phyloP scores from a whole-genome alignment of 2,888 invertebrate species.

The Orchesella flavescens region DNA sequence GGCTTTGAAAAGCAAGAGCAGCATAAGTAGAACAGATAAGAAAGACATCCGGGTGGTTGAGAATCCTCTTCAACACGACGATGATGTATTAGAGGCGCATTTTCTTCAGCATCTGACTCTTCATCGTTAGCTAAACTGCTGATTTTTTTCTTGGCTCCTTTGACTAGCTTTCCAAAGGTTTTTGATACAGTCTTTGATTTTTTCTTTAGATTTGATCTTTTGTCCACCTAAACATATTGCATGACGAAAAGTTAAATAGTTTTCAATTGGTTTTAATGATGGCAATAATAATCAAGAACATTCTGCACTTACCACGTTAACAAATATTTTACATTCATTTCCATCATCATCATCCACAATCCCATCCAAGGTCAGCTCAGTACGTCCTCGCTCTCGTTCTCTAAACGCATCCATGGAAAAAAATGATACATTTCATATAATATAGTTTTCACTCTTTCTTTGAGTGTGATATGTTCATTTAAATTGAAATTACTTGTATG shows the following conservation, averaged over 20 bases:
- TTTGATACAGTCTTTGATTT: constrained; percentile 14
- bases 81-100: constrained; percentile 18
- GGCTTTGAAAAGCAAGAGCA: constrained; percentile 12
- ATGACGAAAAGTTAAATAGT: background rate
- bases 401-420: background rate
- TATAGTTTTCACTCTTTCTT: too few species aligned
- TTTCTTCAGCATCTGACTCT: constrained; percentile 20
- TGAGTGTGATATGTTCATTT: background rate
- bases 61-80: background rate
- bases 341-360: constrained; percentile 32
- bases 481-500: constrained; percentile 11
- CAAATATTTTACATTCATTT: constrained; percentile 38
- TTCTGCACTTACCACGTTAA: constrained; percentile 33
- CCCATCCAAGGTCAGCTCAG: constrained; percentile 31
- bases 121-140: background rate
- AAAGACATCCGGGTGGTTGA: background rate
- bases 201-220: constrained; percentile 13
- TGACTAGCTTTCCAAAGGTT: constrained; percentile 25
- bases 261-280: background rate
- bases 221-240: constrained; percentile 24
- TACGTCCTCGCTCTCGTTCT: constrained; percentile 33
- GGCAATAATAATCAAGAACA: background rate
- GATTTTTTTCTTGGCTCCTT: constrained; percentile 21
- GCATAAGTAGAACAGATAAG: constrained; percentile 17
- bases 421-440: too few species aligned